Base-by-base conservation (phyloP, 2,888 invertebrate genomes). In the Lycocerus yunnanus region DNA sequence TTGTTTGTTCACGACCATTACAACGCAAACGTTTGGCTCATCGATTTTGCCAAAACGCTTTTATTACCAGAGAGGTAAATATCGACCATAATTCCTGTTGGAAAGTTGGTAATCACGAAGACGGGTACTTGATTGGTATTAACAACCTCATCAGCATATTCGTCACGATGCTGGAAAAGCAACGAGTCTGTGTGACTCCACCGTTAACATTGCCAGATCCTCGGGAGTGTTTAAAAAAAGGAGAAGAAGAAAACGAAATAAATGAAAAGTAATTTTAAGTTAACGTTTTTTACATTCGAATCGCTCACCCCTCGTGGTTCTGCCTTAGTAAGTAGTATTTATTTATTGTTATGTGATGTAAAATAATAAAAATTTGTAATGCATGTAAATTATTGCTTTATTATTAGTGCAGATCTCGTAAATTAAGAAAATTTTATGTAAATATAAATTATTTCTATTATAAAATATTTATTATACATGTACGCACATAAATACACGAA, bases 41-140 rank as follows among this genome's bases (percentile, higher is more conserved):
- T 99, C 80, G 98, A 99, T 88, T 99, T 99, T 85, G 98, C 98
- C 66, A 99, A 99, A 88, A 97, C 97, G 0, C 91, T 96, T 65
- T 91, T 92, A 13, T 89, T 98, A 58, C 95, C 0, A 90, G 91
- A 0, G 91, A 93, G 77, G 88, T 93, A 76, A 89, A 86, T 58
- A 95, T 97, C 74, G 91, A 92, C 82, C 98, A 98, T 87, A 91
- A 91, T 77, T 91, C 93, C 16, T 92, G 92, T 69, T 98, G 98
- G 98, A 93, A 93, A 84, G 97, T 97, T 75, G 97, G 97, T 60
- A 98, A 97, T 87, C 97, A 97, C 85, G 98, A 98, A 89, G 98
- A 98, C 84, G 98, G 98, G 77, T 98, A 97, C 88, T 90, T 97
- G 80, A 95, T 95, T 78, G 98, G 98, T 76, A 90, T 98, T 68